Percentiles rank a stretch among this genome's conserved stretches.
Evolutionary conservation across 2,888 invertebrate species (phyloP).

Genomic region (Patella caerulea): DNA sequence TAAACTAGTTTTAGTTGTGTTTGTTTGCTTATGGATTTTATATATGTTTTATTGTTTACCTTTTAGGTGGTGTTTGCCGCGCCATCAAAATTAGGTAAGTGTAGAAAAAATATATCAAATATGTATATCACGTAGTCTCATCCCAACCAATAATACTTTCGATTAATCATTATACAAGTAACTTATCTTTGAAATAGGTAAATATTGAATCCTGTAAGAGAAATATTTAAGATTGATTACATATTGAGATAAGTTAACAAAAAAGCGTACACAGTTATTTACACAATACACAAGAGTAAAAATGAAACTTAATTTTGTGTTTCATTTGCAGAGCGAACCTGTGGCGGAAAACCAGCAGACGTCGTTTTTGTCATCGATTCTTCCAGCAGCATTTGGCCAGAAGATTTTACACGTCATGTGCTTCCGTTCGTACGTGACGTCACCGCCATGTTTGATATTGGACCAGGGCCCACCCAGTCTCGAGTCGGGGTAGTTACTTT

Average conservation of each 20-base stretch:
- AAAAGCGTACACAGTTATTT: no score
- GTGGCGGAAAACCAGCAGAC: conserved; percentile 49
- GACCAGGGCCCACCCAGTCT: conserved; percentile 40
- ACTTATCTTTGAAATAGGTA: no score
- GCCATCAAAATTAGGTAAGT: conserved; percentile 7
- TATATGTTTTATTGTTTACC: background rate
- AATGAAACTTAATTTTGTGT: background rate
- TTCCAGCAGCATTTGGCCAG: conserved; percentile 58
- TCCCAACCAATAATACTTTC: no score
- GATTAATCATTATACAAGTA: no score
- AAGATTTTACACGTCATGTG: conserved; percentile 54
- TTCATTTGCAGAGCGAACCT: background rate
- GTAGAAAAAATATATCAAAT: no score
- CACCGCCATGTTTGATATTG: conserved; percentile 49
- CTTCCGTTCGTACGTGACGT: conserved; percentile 51
- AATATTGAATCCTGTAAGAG: no score
- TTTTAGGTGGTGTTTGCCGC: background rate
- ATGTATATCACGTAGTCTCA: no score
- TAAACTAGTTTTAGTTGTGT: no score
- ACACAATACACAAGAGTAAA: no score
- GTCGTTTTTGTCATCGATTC: conserved; percentile 55
- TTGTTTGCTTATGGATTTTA: background rate
- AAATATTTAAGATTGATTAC: no score
- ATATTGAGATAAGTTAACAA: no score
- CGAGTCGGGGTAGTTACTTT: conserved; percentile 55